Base-by-base conservation (phyloP, 2,797 vertebrate genomes). In the Xenopus petersii region DNA sequence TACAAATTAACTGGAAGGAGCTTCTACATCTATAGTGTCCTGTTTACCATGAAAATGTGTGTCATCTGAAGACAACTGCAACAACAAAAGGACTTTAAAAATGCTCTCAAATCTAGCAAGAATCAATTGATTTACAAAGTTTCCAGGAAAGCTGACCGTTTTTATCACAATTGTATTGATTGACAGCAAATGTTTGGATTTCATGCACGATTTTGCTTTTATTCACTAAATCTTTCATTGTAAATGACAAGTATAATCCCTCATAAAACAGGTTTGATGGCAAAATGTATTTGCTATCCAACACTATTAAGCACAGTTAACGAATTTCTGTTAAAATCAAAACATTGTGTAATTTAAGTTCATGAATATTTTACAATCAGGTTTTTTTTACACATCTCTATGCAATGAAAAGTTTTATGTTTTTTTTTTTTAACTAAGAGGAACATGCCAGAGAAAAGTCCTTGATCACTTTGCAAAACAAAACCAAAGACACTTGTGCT, bases 291-390 rank as follows among this genome's bases (percentile, higher is more conserved):
- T 24, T 67, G n/a, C 10, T 64, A 49, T 67, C 59, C 10, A 60
- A 42, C 16, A 61, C 26, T 75, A 47, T 13, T 51, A 15, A 64
- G 33, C 21, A 48, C 10, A 36, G 21, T 21, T 70, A 47, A 30
- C 59, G 36, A 60, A 70, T 60, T 75, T 65, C 74, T 60, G 24
- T 26, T 58, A 60, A 70, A 64, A 66, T 59, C 54, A 76, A n/a
- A 75, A 70, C 42, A 71, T 70, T 66, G 64, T 60, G 42, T 36
- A 30, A 65, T 17, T 65, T 51, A 51, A 51, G 4, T 12, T 51
- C 49, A 12, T 51, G 4, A 51, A 51, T 51, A 51, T 51, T 51
- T 12, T 51, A 7, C 49, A 51, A 42, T 42, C 0, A 42, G 4
- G 26, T 30, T 30, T 26, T 26, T 26, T 26, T 3, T 26, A 2